Evolutionary conservation across 1,140 invertebrate genomes (phyloP).

Genomic region (Drosophila bifasciata): DNA sequence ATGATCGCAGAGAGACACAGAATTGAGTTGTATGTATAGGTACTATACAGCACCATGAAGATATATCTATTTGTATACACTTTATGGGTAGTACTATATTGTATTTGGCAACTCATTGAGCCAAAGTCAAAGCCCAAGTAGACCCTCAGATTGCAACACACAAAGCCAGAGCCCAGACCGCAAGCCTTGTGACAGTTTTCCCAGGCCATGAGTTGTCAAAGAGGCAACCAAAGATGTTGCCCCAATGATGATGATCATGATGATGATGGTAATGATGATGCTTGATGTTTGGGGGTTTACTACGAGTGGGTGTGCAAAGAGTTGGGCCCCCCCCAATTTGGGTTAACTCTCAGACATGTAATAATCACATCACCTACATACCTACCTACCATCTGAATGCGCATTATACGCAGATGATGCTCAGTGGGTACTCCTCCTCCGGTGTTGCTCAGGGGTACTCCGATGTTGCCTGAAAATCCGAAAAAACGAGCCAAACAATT

Average conservation of each 20-base stretch:
- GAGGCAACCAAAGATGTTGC: not conserved
- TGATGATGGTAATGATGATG: constrained; percentile 33
- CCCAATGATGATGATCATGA: constrained; percentile 29
- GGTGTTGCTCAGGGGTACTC: too few relatives aligned
- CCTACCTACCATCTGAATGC: too few relatives aligned
- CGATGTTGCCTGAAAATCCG: too few relatives aligned
- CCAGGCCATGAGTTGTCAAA: constrained; percentile 24
- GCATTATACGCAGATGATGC: too few relatives aligned
- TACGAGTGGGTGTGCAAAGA: too few relatives aligned
- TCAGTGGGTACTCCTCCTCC: too few relatives aligned
- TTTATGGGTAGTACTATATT: constrained; percentile 9
- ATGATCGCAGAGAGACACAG: too few relatives aligned
- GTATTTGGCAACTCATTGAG: constrained; percentile 34
- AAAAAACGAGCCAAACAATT: constrained; percentile 64
- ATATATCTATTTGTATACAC: constrained; percentile 6
- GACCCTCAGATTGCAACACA: constrained; percentile 33
- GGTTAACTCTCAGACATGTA: constrained; percentile 29
- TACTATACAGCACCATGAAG: constrained; percentile 2
- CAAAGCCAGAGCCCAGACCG: constrained; percentile 20
- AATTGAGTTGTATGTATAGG: too few relatives aligned
- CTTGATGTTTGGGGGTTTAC: constrained; percentile 3
- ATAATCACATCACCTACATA: constrained; percentile 14
- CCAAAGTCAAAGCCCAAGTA: constrained; percentile 37
- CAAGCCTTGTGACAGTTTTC: constrained; percentile 45
- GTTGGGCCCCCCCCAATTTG: constrained; percentile 33